Evolutionary conservation across 1,140 invertebrate genomes (phyloP).

Genomic region (Leptinotarsa texana): DNA sequence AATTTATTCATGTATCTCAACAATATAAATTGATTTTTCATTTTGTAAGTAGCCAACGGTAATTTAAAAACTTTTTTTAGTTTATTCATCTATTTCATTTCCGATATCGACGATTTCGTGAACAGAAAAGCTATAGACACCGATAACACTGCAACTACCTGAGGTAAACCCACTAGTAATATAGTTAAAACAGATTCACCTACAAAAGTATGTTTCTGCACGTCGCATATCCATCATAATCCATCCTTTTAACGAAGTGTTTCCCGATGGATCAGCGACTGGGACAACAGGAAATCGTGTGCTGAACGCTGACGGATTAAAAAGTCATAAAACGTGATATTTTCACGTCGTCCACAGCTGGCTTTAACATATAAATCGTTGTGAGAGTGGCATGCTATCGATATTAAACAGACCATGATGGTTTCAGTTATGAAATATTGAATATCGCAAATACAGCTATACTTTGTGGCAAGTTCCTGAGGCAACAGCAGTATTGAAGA

Average conservation of each 20-base stretch:
- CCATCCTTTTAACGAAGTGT: not conserved
- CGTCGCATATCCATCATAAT: not conserved
- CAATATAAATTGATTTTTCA: too few species aligned
- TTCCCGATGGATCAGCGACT: not conserved
- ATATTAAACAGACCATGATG: not conserved
- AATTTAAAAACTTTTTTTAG: too few species aligned
- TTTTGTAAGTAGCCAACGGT: too few species aligned
- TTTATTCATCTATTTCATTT: too few species aligned
- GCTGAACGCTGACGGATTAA: constrained; percentile 25
- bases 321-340: constrained; percentile 26
- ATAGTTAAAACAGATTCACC: too few species aligned
- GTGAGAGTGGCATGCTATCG: not conserved
- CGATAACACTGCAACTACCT: too few species aligned
- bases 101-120: too few species aligned
- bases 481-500: too few species aligned
- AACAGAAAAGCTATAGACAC: too few species aligned
- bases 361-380: constrained; percentile 18
- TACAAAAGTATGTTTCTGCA: not conserved
- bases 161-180: too few species aligned
- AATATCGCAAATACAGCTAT: not conserved
- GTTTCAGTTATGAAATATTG: not conserved
- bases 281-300: constrained; percentile 17
- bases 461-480: too few species aligned
- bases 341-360: constrained; percentile 14
- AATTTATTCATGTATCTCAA: too few species aligned